phyloP scores from a whole-genome alignment of 2,888 invertebrate genomes.

The Amiota communis region DNA sequence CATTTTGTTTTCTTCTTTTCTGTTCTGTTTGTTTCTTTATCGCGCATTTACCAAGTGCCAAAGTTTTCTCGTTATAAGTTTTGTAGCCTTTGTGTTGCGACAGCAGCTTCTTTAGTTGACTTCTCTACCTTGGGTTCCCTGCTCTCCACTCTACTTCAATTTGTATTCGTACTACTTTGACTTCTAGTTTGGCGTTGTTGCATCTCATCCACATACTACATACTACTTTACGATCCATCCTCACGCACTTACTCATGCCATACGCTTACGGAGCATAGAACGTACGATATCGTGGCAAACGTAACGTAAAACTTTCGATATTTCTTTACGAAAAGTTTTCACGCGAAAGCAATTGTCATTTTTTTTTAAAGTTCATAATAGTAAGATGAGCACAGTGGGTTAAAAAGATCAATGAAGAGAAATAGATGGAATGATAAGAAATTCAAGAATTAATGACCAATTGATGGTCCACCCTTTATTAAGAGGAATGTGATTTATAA shows the following conservation, averaged over 20 bases:
- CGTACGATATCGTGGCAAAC: conserved; percentile 15
- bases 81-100: conserved; percentile 63
- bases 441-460: not conserved
- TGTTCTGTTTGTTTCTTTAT: conserved; percentile 69
- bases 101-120: conserved; percentile 14
- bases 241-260: not conserved
- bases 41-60: conserved; percentile 72
- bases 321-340: conserved; percentile 60
- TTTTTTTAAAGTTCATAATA: not conserved
- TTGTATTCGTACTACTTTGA: too few relatives aligned
- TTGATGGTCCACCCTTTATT: too few relatives aligned
- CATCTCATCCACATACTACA: not conserved
- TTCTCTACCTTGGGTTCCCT: not conserved
- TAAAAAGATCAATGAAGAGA: not conserved
- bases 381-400: conserved; percentile 12
- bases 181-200: not conserved
- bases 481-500: not conserved
- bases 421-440: not conserved
- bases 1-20: conserved; percentile 32
- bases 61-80: conserved; percentile 74
- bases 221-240: not conserved
- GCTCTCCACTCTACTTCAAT: not conserved
- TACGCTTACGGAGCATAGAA: not conserved
- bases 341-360: conserved; percentile 36
- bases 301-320: conserved; percentile 65